Evolutionary conservation across 2,888 invertebrate species (phyloP), one percentile per base, ranked within the genome.

Genomic region (Masnerella sp.): DNA sequence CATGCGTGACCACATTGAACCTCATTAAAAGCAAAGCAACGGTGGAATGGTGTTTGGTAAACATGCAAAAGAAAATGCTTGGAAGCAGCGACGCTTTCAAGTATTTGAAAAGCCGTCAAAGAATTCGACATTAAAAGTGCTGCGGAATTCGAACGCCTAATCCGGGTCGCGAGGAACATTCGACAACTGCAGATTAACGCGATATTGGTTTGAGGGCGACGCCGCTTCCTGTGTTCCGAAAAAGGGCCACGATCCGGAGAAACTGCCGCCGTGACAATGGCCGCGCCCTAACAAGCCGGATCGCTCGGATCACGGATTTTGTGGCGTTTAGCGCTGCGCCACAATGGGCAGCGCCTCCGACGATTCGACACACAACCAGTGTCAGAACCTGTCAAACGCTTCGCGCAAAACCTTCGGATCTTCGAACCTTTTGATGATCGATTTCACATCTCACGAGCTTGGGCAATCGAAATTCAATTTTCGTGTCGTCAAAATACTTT

Each of bases 251-350:
- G 47, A 68, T 64, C 59, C 61, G 51, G 36, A 61, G 69, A 76
- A 76, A 78, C 75, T 74, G 54, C 38, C 40, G 62, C 70, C 59
- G 71, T 74, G 74, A 85, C 85, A 85, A 85, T 84, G 17, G 69
- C 81, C 11, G 22, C 17, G 32, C 32, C 77, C 82, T 86, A 85
- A 86, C 85, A 84, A 86, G 85, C 85, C 61, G 78, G 79, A 78
- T 81, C 81, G 77, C 32, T 85, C 61, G 78, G 79, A 78, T 81
- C 81, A 78, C 32, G 59, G 80, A 79, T 81, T 81, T 81, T 75
- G 79, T 80, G 82, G 78, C 84, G 84, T 85, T 85, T 85, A 85
- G 83, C 83, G 81, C 84, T 79, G 80, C 51, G 72, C 80, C 80
- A 85, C 84, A 85, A 86, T 82, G 79, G 79, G 80, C 77, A 77